phyloP scores from a whole-genome alignment of 2,888 invertebrate species.

The Macroteleia sp. region DNA sequence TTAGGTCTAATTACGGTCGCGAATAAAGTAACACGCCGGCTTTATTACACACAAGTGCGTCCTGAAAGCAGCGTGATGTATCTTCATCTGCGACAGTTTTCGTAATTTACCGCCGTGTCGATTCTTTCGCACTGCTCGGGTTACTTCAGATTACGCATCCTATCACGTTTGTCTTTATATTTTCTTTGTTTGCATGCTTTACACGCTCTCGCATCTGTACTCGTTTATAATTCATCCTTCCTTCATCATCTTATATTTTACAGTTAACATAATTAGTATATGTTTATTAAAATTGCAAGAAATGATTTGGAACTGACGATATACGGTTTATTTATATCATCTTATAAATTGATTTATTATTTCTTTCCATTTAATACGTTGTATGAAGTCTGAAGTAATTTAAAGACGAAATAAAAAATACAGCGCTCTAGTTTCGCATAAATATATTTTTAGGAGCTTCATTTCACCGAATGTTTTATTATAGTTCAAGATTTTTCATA shows the following conservation, averaged over 20 bases:
- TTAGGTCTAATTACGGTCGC: conserved; percentile 40
- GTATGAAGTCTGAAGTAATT: too few relatives aligned
- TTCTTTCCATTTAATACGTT: too few relatives aligned
- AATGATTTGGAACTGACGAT: too few relatives aligned
- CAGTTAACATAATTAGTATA: too few relatives aligned
- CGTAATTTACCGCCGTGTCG: conserved; percentile 39
- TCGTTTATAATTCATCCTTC: conserved; percentile 16
- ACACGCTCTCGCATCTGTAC: conserved; percentile 25
- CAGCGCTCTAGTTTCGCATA: too few relatives aligned
- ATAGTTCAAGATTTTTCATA: too few relatives aligned
- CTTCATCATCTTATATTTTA: conserved; percentile 1
- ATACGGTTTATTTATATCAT: too few relatives aligned
- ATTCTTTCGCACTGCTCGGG: conserved; percentile 28
- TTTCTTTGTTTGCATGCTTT: conserved; percentile 48
- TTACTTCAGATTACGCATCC: conserved; percentile 21
- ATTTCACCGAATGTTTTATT: too few relatives aligned
- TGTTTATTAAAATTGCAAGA: too few relatives aligned
- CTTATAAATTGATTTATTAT: too few relatives aligned
- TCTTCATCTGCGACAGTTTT: conserved; percentile 57
- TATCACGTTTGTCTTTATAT: conserved; percentile 41
- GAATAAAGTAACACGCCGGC: conserved; percentile 24
- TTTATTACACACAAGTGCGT: conserved; percentile 5
- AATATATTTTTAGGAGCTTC: too few relatives aligned
- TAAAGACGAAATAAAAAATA: too few relatives aligned
- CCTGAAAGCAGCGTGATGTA: conserved; percentile 45